These are phyloP conservation scores for Sebastes flavidus DNA, from an alignment of 2,797 vertebrate species.

Conservation along the genomic window DNA sequence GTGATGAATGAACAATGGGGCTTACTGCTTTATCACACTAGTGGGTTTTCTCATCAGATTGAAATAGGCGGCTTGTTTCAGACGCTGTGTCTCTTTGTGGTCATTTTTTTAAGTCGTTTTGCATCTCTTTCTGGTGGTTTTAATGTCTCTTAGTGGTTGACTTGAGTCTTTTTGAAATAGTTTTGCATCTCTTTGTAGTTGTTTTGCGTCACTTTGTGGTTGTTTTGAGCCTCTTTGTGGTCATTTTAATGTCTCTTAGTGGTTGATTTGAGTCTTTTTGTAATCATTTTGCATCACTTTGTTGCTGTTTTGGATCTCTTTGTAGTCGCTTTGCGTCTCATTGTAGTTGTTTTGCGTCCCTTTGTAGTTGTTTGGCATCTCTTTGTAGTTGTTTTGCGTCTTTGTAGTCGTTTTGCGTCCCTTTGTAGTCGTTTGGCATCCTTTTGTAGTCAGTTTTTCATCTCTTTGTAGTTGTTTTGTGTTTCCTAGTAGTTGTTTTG, in stretches of 20 bases:
- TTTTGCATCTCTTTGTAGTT: background rate
- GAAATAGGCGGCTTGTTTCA: background rate
- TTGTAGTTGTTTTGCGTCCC: background rate
- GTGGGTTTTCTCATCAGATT: constrained; percentile 8
- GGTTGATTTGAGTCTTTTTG: fast-evolving
- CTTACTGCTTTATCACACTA: constrained; percentile 24
- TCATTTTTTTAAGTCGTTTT: background rate
- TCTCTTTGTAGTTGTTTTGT: background rate
- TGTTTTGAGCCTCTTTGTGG: background rate
- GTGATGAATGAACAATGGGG: constrained; percentile 35
- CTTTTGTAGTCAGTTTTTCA: too few species aligned
- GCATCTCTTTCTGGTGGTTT: background rate
- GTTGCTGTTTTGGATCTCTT: background rate
- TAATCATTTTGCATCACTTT: background rate
- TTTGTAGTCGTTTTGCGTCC: background rate
- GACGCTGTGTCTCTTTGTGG: background rate
- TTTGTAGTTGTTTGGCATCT: background rate
- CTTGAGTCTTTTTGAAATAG: background rate
- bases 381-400: background rate
- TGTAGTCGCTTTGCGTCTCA: background rate
- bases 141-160: background rate
- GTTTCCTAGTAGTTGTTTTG: background rate
- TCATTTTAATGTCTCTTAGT: background rate
- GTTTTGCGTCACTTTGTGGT: background rate
- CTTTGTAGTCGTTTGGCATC: too few species aligned